Base-by-base conservation (phyloP, 2,888 invertebrate genomes). In the Eupithecia exiguata region DNA sequence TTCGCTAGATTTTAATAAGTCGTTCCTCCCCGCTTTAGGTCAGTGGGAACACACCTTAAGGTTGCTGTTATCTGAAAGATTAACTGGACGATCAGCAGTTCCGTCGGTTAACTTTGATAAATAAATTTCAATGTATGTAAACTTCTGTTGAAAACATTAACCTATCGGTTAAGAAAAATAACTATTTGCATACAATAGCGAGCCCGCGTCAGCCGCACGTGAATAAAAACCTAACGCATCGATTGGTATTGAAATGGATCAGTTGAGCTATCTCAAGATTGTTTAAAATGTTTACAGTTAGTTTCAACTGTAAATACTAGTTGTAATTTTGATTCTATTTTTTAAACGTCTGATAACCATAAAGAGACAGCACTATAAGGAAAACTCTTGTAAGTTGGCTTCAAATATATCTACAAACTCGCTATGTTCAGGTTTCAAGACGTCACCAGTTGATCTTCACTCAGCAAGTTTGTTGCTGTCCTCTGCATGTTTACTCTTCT, bases 401-500 rank as follows among this genome's bases (percentile, higher is more conserved):
- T 58, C 58, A 58, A 58, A 58, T 58, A 21, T 58, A 58, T 58
- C 25, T 58, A 25, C 58, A 58, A 58, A 58, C 58, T 58, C 21
- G 58, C 5, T 10, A n/a, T 7, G 21, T 5, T 58, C 21, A 53
- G 58, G 25, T 12, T 58, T 58, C 53, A 58, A 25, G 10, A 53
- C 21, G 25, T 58, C 25, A 25, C 21, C 58, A 25, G 58, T 14
- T 14, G 49, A 10, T 58, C 5, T 58, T 58, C 58, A 58, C 25
- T 58, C 58, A n/a, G 49, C 10, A 21, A 53, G 49, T 53, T n/a
- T 53, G 12, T 58, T 58, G 25, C 25, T 25, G 0, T 58, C 58
- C 5, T 58, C 58, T 25, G 5, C 12, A 53, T 21, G n/a, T 25
- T 58, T 58, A 25, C 58, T 62, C 30, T 14, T 61, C 18, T 16